These are phyloP conservation scores for Arion vulgaris DNA, from an alignment of 1,140 invertebrate genomes.

Conservation along the genomic window DNA sequence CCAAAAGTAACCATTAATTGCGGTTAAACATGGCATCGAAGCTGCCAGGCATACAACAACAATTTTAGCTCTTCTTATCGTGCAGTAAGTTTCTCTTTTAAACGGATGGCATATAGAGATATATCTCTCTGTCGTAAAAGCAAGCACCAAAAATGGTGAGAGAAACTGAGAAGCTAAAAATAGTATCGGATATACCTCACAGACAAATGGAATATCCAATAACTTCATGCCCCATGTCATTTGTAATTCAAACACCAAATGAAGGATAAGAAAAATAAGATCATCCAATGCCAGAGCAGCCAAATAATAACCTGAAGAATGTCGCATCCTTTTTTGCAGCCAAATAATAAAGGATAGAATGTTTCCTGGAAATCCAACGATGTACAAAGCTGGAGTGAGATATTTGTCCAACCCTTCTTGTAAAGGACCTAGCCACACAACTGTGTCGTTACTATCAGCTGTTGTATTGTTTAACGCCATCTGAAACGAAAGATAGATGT, in stretches of 20 bases:
- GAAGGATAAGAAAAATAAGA: constrained; percentile 65
- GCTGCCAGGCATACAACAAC: constrained; percentile 54
- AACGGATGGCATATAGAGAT: constrained; percentile 96
- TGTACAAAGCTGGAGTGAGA: constrained; percentile 59
- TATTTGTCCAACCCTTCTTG: constrained; percentile 44
- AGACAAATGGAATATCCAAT: constrained; percentile 59
- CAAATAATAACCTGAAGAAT: constrained; percentile 71
- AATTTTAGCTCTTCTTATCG: constrained; percentile 83
- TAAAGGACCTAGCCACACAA: constrained; percentile 6
- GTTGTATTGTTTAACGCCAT: background rate
- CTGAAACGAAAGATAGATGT: background rate
- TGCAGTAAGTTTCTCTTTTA: constrained; percentile 75
- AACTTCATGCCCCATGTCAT: constrained; percentile 59
- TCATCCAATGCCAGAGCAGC: constrained; percentile 69
- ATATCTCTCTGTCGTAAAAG: constrained; percentile 95
- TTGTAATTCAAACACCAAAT: constrained; percentile 64
- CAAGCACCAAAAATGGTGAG: constrained; percentile 73
- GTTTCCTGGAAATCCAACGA: constrained; percentile 70
- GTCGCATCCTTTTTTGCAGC: constrained; percentile 66
- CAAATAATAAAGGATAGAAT: constrained; percentile 68
- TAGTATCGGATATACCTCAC: constrained; percentile 63
- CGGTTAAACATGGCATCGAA: constrained; percentile 48
- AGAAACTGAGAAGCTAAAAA: constrained; percentile 67
- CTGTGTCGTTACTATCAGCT: background rate
- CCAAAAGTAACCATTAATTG: constrained; percentile 68